Evolutionary conservation across 2,113 vertebrate species (phyloP).

Genomic region (Podilymbus podiceps): DNA sequence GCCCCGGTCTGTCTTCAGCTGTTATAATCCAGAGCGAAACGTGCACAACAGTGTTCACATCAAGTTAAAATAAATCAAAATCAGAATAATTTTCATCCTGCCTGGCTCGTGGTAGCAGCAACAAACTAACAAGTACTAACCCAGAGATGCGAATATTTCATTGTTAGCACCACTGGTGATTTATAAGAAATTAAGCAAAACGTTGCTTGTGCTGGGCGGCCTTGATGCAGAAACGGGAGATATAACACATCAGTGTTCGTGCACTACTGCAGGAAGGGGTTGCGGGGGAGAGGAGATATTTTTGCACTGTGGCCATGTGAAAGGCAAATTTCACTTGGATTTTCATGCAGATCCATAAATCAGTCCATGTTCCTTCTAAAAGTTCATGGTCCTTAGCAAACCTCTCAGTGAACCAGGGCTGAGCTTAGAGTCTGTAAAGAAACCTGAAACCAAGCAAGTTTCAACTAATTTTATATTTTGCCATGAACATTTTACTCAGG

Average conservation of each 20-base stretch:
- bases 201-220: neutral
- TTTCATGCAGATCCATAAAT: slow-evolving; percentile 57
- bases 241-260: neutral
- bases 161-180: neutral
- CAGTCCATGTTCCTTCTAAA: slow-evolving; percentile 5
- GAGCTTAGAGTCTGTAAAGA: slow-evolving; percentile 12
- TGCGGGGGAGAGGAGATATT: neutral
- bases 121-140: neutral
- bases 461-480: slow-evolving; percentile 3
- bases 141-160: neutral
- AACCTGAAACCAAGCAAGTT: slow-evolving; percentile 43
- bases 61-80: slow-evolving; percentile 8
- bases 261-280: neutral
- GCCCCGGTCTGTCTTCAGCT: neutral
- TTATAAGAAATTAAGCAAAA: slow-evolving; percentile 18
- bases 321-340: slow-evolving; percentile 52
- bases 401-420: slow-evolving; percentile 6
- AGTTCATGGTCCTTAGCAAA: slow-evolving; percentile 50
- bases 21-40: neutral
- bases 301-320: neutral
- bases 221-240: neutral
- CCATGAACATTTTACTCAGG: neutral
- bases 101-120: neutral
- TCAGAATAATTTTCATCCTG: neutral
- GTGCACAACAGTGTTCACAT: neutral